A percentile compares a stretch with the other conserved stretches of the same genome.
phyloP scores from a whole-genome alignment of 2,888 invertebrate genomes.

The Xylota sylvarum region DNA sequence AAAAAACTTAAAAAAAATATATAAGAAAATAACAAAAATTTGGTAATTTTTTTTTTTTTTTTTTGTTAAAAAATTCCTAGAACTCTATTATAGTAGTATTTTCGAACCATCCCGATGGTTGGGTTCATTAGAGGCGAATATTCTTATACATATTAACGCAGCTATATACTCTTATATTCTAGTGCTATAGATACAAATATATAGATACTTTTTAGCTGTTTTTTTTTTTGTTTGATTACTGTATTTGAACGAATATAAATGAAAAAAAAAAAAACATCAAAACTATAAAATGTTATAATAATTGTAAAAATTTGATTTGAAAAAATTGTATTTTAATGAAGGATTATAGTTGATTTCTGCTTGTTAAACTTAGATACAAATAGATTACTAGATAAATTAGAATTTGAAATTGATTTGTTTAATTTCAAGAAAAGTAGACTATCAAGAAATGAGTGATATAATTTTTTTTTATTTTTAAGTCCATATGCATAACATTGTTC shows the following conservation, averaged over 20 bases:
- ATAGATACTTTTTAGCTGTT: constrained; percentile 39
- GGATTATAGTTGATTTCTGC: constrained; percentile 46
- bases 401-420: constrained; percentile 25
- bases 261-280: constrained; percentile 11
- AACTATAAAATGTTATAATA: constrained; percentile 11
- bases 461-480: neutral
- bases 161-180: constrained; percentile 56
- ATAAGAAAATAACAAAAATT: constrained; percentile 42
- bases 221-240: constrained; percentile 21
- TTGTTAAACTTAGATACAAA: constrained; percentile 41
- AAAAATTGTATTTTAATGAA: constrained; percentile 27
- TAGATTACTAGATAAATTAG: constrained; percentile 32
- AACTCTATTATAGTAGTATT: constrained; percentile 60
- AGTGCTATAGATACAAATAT: constrained; percentile 72
- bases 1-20: neutral
- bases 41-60: constrained; percentile 44
- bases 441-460: neutral
- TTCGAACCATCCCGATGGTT: constrained; percentile 57
- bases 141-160: constrained; percentile 61
- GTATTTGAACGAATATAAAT: constrained; percentile 23
- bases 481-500: too few species aligned
- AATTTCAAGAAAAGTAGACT: constrained; percentile 22
- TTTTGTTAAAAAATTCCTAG: constrained; percentile 56
- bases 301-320: constrained; percentile 42
- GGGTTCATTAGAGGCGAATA: constrained; percentile 62